Base-by-base conservation (phyloP, 2,797 vertebrate species). In the Chromobotia macracanthus region DNA sequence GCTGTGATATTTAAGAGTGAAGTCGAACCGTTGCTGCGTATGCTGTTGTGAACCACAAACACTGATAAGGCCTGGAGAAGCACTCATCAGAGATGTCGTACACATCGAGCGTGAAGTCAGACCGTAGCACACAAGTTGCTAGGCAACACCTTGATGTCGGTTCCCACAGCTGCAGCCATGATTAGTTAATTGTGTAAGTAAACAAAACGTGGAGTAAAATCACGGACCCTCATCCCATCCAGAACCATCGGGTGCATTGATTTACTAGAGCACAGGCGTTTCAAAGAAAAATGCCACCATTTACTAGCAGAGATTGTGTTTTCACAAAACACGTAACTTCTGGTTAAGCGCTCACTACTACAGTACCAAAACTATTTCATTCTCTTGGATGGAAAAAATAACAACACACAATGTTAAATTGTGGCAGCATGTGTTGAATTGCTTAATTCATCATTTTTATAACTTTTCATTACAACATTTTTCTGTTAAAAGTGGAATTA, bases 111-210 rank as follows among this genome's bases (percentile, higher is more conserved):
- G 85, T 84, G 87, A 78, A 72, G 87, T 84, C 86, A 81, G 73
- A 88, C 82, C 86, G 61, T 76, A 61, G 88, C 61, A 79, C 81
- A 82, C 71, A 83, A 83, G 93, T 94, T 94, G 93, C 93, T 94
- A 93, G 89, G 93, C 92, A 93, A 94, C 93, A 91, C 89, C 90
- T 89, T 82, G 74, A 86, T 87, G 89, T 90, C 87, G 81, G 90
- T 88, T 92, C 90, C 86, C 87, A 81, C 72, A 86, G 88, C 89
- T 90, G 90, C 88, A 90, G 89, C 89, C 90, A 90, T 92, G 91
- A 93, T 93, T 92, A 92, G 90, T 91, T 93, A 93, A 93, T 92
- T 92, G 91, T 84, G 70, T 90, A 81, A 58, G 68, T 84, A 85
- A 92, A 92, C 84, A 90, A 85, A 90, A 87, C 85, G 88, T 89